phyloP scores from a whole-genome alignment of 2,888 invertebrate genomes.

The Choristoneura rosaceana region DNA sequence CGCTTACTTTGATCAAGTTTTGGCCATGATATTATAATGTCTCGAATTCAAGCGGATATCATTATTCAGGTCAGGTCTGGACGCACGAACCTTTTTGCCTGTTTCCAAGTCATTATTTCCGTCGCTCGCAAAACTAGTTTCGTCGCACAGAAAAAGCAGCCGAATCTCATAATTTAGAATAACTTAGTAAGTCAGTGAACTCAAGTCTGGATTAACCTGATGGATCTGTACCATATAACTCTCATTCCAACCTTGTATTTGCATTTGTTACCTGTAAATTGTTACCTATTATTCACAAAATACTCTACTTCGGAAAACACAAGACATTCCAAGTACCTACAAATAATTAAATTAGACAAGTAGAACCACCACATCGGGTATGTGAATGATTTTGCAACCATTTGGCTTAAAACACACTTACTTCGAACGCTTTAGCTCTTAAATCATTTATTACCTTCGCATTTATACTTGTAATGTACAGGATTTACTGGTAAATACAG shows the following conservation, averaged over 20 bases:
- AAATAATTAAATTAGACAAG: conserved; percentile 5
- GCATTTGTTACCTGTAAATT: conserved; percentile 1
- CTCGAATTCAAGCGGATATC: conserved; percentile 7
- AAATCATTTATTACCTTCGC: conserved; percentile 19
- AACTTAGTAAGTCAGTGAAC: conserved; percentile 39
- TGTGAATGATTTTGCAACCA: conserved; percentile 8
- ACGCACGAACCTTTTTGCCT: conserved; percentile 23
- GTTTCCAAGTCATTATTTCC: conserved; percentile 37
- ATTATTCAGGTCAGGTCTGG: conserved; percentile 37
- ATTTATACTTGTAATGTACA: conserved; percentile 4
- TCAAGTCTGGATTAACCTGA: conserved; percentile 9
- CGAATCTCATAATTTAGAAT: conserved; percentile 37
- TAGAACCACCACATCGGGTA: background rate
- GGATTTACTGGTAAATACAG: background rate
- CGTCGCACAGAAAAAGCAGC: conserved; percentile 30
- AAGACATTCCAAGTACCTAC: background rate
- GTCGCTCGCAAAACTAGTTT: conserved; percentile 39
- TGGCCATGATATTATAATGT: background rate
- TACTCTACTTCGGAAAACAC: background rate
- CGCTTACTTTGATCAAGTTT: background rate
- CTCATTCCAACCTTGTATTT: background rate
- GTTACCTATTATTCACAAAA: background rate
- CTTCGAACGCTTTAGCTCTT: background rate
- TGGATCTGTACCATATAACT: background rate
- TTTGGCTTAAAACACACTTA: conserved; percentile 12